Evolutionary conservation across 2,113 vertebrate species (phyloP).

Genomic region (Crotalus helleri): DNA sequence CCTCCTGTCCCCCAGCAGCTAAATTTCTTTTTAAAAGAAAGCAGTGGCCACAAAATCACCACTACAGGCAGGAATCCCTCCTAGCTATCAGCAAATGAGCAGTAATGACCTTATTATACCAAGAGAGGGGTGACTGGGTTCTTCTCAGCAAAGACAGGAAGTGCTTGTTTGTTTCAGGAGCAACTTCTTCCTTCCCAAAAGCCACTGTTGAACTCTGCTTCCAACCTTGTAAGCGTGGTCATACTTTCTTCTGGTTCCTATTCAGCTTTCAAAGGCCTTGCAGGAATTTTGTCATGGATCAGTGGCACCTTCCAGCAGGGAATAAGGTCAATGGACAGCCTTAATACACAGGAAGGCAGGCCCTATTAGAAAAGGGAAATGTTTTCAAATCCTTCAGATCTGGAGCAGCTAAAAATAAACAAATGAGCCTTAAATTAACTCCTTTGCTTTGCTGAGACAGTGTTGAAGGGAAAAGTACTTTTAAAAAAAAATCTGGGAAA

Average conservation of each 20-base stretch:
- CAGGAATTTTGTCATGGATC: constrained; percentile 80
- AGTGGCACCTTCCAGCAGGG: constrained; percentile 76
- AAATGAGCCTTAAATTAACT: constrained; percentile 77
- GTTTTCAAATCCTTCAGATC: constrained; percentile 75
- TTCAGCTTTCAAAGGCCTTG: constrained; percentile 72
- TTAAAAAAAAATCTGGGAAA: constrained; percentile 63
- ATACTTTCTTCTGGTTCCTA: constrained; percentile 66
- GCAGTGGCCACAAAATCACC: constrained; percentile 68
- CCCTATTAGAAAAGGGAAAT: constrained; percentile 80
- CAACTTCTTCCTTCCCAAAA: constrained; percentile 66
- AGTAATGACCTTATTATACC: constrained; percentile 78
- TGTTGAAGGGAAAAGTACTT: constrained; percentile 67
- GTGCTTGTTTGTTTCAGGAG: constrained; percentile 77
- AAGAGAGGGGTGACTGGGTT: constrained; percentile 72
- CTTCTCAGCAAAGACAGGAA: constrained; percentile 78
- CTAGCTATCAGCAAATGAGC: constrained; percentile 82
- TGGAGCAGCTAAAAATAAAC: constrained; percentile 82
- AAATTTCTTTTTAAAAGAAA: constrained; percentile 77
- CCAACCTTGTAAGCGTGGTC: constrained; percentile 72
- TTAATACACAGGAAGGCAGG: constrained; percentile 77
- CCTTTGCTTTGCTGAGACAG: constrained; percentile 55
- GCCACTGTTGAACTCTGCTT: constrained; percentile 67
- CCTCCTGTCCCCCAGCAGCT: constrained; percentile 37
- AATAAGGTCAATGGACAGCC: constrained; percentile 78
- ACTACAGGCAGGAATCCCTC: constrained; percentile 81